Evolutionary conservation across 1,140 invertebrate genomes (phyloP), one percentile per base, ranked within the genome.

Genomic region (Lordiphosa clarofinis): DNA sequence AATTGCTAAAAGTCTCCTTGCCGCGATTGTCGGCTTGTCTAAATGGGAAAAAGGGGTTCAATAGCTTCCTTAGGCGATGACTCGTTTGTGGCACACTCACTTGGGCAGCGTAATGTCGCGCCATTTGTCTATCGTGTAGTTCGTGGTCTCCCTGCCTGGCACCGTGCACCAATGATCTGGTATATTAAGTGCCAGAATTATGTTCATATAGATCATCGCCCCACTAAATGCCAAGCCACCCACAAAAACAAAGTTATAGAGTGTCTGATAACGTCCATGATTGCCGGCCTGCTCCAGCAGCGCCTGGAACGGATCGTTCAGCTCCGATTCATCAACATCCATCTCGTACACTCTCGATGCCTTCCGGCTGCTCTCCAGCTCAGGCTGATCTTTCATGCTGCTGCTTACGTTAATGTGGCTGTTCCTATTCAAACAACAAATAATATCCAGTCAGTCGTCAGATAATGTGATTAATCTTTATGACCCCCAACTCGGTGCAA

Each of bases 81-180:
- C 1, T 2, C 19, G 0, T 0, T 1, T 8, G n/a, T 9, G 1
- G 1, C 4, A 11, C 24, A 79, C 82, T 82, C 65, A 91, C 90
- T 86, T 90, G 42, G 91, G 91, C 59, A 91, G 66, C 5, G 90
- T 91, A 3, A 91, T 54, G 4, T 78, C 66, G 39, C 89, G 90
- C 91, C 91, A 92, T 57, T 90, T 59, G 4, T 89, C 78, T 10
- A 89, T n/a, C 0, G 89, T 87, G 15, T 89, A 88, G 68, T 91
- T 91, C 2, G 90, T 89, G 1, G 68, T 53, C 21, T 90, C 88
- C 24, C 89, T 74, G 12, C 91, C 90, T 0, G 91, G 89, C 9
- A 92, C 90, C 31, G 89, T 76, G 59, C 91, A 92, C 91, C 91
- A 92, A 55, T 92, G 91, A 35, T 91, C 90, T 0, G 91, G 91